phyloP scores from a whole-genome alignment of 1,140 invertebrate species.

The Rhyzopertha dominica region DNA sequence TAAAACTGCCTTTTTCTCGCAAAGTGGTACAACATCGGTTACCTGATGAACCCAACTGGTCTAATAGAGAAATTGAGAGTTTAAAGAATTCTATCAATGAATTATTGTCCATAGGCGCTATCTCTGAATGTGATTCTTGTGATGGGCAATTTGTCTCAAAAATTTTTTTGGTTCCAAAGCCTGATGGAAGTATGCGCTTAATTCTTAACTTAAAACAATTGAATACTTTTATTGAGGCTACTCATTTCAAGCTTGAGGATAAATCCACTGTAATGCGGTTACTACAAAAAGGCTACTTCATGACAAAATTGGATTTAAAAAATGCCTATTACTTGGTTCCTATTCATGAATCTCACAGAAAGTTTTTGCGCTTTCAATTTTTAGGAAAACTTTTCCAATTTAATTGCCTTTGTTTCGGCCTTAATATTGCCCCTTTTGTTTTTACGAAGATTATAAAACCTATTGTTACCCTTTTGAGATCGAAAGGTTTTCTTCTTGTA shows the following conservation, averaged over 20 bases:
- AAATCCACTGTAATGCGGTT: constrained; percentile 23
- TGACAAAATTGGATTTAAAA: constrained; percentile 28
- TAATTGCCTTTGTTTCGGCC: constrained; percentile 24
- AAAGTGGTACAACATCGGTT: too few species aligned
- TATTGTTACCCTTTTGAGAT: constrained; percentile 12
- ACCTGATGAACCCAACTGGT: too few species aligned
- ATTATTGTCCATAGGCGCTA: too few species aligned
- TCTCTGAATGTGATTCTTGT: too few species aligned
- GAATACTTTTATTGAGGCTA: constrained; percentile 27
- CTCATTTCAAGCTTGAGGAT: constrained; percentile 40
- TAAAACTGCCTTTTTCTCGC: too few species aligned
- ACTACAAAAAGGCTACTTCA: constrained; percentile 17
- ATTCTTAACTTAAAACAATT: constrained; percentile 37
- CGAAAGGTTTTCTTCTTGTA: constrained; percentile 22
- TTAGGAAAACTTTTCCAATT: constrained; percentile 20
- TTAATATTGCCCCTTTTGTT: constrained; percentile 18
- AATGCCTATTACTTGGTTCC: constrained; percentile 21
- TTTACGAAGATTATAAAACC: constrained; percentile 33
- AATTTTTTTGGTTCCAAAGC: constrained; percentile 30
- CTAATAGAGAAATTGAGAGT: too few species aligned
- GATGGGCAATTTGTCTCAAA: constrained; percentile 31
- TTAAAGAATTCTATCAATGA: too few species aligned
- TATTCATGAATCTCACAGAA: constrained; percentile 20
- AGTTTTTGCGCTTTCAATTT: constrained; percentile 37
- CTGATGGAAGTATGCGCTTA: constrained; percentile 26